Evolutionary conservation across 2,797 vertebrate species (phyloP).

Genomic region (Molossus molossus): DNA sequence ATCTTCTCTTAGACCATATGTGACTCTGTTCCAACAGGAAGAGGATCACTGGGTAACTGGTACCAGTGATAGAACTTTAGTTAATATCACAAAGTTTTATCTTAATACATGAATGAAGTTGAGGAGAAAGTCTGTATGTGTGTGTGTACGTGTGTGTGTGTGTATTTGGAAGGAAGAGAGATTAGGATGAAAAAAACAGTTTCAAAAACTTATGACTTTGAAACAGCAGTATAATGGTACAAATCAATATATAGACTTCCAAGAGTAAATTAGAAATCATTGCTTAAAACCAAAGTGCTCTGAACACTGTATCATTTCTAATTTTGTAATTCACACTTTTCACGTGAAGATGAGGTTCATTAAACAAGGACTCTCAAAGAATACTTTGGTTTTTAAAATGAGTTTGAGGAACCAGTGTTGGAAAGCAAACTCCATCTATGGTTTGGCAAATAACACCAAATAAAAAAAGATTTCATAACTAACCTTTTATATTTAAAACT

Average conservation of each 20-base stretch:
- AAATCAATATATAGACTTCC: conserved; percentile 81
- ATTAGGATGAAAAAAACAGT: conserved; percentile 61
- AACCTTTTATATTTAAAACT: conserved; percentile 80
- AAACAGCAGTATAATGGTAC: conserved; percentile 48
- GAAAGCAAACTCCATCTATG: conserved; percentile 82
- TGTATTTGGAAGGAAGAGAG: not conserved
- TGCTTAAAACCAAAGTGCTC: conserved; percentile 67
- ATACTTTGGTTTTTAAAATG: conserved; percentile 79
- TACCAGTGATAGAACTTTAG: not conserved
- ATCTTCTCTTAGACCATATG: conserved; percentile 28
- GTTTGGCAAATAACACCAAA: conserved; percentile 77
- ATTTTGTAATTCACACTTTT: conserved; percentile 85
- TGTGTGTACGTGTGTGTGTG: not conserved
- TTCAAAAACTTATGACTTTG: conserved; percentile 81
- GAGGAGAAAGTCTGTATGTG: not conserved
- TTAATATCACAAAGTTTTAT: conserved; percentile 50
- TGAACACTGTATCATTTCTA: conserved; percentile 85
- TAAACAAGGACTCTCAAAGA: conserved; percentile 81
- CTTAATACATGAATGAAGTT: not conserved
- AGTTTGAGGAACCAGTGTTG: conserved; percentile 75
- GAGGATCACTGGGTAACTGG: not conserved
- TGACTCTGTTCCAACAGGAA: not conserved
- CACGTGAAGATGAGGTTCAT: conserved; percentile 83
- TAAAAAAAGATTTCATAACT: conserved; percentile 74
- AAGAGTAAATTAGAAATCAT: conserved; percentile 74